Conservation (phyloP, 1,140 invertebrate genomes). For the Drosophila dunni region DNA sequence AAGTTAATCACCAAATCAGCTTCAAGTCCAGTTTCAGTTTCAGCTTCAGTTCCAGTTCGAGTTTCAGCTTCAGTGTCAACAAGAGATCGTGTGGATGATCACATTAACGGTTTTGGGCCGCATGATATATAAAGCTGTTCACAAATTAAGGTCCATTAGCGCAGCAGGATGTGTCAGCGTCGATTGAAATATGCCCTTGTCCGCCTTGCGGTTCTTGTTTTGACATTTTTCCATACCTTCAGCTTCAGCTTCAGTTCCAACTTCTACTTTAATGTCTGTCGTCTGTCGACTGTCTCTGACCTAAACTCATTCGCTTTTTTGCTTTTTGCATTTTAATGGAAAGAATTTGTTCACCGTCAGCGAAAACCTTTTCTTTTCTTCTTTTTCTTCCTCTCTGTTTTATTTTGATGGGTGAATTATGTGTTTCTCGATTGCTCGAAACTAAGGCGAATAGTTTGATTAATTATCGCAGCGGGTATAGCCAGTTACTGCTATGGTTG, state of each 20-base stretch:
- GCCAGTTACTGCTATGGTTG: slow-evolving; percentile 6
- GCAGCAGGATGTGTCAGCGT: slow-evolving; percentile 81
- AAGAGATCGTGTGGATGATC: slow-evolving; percentile 79
- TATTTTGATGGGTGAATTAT: slow-evolving; percentile 42
- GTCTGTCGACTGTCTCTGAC: slow-evolving; percentile 15
- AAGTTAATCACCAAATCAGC: slow-evolving; percentile 63
- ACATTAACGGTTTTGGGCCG: slow-evolving; percentile 74
- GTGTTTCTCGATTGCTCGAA: slow-evolving; percentile 42
- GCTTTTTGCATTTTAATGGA: slow-evolving; percentile 77
- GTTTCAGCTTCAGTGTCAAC: slow-evolving; percentile 31
- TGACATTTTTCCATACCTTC: slow-evolving; percentile 77
- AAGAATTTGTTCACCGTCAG: slow-evolving; percentile 51
- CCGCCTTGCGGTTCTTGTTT: slow-evolving; percentile 77
- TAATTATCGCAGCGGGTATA: slow-evolving; percentile 47
- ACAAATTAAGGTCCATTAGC: slow-evolving; percentile 83
- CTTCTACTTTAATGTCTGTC: slow-evolving; percentile 4
- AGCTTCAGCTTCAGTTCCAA: slow-evolving; percentile 19
- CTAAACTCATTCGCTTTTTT: slow-evolving; percentile 28
- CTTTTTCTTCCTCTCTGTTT: no score
- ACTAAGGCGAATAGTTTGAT: slow-evolving; percentile 71
- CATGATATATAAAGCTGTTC: slow-evolving; percentile 83
- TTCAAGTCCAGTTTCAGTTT: slow-evolving; percentile 17
- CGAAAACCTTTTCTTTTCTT: slow-evolving; percentile 41
- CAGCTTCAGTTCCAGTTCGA: neutral
- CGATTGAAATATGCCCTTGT: slow-evolving; percentile 82